These are phyloP conservation scores for Muscicapa adusta DNA, from an alignment of 2,113 vertebrate genomes.

Conservation along the genomic window DNA sequence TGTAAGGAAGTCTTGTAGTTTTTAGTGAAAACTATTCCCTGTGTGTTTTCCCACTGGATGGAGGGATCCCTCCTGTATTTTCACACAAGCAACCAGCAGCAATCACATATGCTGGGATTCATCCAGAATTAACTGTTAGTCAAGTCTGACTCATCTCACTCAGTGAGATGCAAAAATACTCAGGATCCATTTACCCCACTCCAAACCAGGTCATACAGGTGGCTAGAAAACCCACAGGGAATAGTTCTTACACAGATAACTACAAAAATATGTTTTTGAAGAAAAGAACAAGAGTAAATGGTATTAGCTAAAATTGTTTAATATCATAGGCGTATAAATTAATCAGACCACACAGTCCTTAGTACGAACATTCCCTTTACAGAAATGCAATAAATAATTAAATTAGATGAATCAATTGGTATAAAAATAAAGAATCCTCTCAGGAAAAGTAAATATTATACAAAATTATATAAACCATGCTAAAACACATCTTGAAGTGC, in stretches of 20 bases:
- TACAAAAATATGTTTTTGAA: background rate
- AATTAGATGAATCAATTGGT: conserved; percentile 66
- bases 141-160: background rate
- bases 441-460: conserved; percentile 61
- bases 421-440: conserved; percentile 68
- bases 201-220: background rate
- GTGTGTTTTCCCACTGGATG: background rate
- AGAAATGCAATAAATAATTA: conserved; percentile 80
- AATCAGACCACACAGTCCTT: conserved; percentile 46
- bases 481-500: conserved; percentile 61
- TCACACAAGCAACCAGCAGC: background rate
- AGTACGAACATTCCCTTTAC: conserved; percentile 56
- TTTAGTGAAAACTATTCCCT: background rate
- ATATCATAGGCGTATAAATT: conserved; percentile 72
- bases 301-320: conserved; percentile 62
- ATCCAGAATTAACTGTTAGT: background rate
- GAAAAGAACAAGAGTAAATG: background rate
- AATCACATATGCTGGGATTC: background rate
- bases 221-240: background rate
- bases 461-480: conserved; percentile 57
- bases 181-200: background rate
- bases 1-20: background rate
- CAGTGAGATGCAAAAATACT: background rate
- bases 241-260: background rate
- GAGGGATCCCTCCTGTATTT: background rate